Base-by-base conservation (phyloP, 92 coral and sea anemone species). In the Diadumene lineata region DNA sequence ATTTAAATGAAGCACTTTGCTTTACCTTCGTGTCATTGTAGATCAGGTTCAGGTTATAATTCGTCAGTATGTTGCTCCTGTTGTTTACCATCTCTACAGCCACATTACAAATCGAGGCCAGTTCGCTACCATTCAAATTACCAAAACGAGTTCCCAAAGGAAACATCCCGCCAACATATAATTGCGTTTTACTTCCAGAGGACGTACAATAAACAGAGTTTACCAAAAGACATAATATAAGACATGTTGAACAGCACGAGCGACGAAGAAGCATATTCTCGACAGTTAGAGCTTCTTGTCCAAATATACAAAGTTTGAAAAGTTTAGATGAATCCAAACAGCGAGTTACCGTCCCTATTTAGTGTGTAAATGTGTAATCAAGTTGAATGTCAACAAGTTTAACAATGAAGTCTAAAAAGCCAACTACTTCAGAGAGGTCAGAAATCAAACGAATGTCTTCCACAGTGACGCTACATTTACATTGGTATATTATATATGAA, bases 11-110 rank as follows among this genome's bases (percentile, higher is more conserved):
- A n/a, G n/a, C 13, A 38, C 48, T 38, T 38, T 38, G 13, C 48
- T 38, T 13, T 38, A 89, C 94, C 94, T 89, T 79, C 17, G 88
- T 85, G 74, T 89, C 91, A 44, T 81, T 82, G 83, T 82, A 79
- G 28, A 86, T 15, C 58, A 89, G 69, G 34, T 70, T 60, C 7
- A 89, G 77, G 38, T 57, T 57, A 60, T 89, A 89, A 19, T 73
- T 91, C 46, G 83, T 85, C 43, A 89, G 74, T 31, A 89, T 34
- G 44, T 89, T 86, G 3, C 85, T 46, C 0, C 81, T 80, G 69
- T 81, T 89, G 60, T 89, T 89, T 24, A 89, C 66, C 69, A 82
- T 71, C 4, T 79, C 78, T n/a, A 89, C 31, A 7, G 94, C 94
- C 50, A 78, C 50, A 70, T 86, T 76, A 33, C 91, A 85, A 21